A percentile compares a stretch with the other conserved stretches of the same genome.
Evolutionary conservation across 1,140 invertebrate species (phyloP).

Genomic region (Drosophila persimilis): DNA sequence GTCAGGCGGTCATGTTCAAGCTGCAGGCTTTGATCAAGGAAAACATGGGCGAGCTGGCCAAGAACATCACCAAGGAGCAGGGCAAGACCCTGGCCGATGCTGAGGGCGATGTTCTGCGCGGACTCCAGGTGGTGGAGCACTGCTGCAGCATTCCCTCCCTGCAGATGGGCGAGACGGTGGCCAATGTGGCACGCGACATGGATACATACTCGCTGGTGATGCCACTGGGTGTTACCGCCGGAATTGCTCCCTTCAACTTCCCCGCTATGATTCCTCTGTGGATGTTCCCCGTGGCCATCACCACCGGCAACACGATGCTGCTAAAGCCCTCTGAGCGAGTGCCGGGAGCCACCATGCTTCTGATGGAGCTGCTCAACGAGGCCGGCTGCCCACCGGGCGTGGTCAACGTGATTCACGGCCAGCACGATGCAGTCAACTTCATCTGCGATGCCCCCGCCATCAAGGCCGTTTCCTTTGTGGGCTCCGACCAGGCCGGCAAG

Average conservation of each 20-base stretch:
- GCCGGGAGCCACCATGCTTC: slow-evolving; percentile 97
- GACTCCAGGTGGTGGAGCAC: slow-evolving; percentile 98
- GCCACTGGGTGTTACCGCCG: slow-evolving; percentile 86
- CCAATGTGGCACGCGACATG: slow-evolving; percentile 96
- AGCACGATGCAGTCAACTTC: slow-evolving; percentile 97
- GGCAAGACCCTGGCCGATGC: slow-evolving; percentile 99
- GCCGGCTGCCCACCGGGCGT: slow-evolving; percentile 92
- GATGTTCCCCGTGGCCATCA: slow-evolving; percentile 98
- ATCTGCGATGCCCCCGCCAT: slow-evolving; percentile 98
- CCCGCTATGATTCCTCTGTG: slow-evolving; percentile 99
- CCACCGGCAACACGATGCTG: slow-evolving; percentile 92
- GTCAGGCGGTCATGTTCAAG: slow-evolving; percentile 98
- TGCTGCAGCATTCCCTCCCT: slow-evolving; percentile 96
- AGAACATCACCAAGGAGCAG: slow-evolving; percentile 97
- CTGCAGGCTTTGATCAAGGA: slow-evolving; percentile 86
- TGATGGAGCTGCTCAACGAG: slow-evolving; percentile 87
- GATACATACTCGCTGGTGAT: slow-evolving; percentile 94
- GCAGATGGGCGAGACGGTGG: slow-evolving; percentile 95
- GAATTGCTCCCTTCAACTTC: slow-evolving; percentile 97
- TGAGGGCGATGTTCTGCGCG: slow-evolving; percentile 98
- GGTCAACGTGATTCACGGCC: slow-evolving; percentile 93
- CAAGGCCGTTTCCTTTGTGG: slow-evolving; percentile 99
- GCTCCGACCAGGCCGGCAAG: slow-evolving; percentile 97
- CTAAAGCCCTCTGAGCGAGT: slow-evolving; percentile 98
- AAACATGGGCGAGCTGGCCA: slow-evolving; percentile 93